Evolutionary conservation across 2,888 invertebrate species (phyloP).

Genomic region (Xylota segnis): DNA sequence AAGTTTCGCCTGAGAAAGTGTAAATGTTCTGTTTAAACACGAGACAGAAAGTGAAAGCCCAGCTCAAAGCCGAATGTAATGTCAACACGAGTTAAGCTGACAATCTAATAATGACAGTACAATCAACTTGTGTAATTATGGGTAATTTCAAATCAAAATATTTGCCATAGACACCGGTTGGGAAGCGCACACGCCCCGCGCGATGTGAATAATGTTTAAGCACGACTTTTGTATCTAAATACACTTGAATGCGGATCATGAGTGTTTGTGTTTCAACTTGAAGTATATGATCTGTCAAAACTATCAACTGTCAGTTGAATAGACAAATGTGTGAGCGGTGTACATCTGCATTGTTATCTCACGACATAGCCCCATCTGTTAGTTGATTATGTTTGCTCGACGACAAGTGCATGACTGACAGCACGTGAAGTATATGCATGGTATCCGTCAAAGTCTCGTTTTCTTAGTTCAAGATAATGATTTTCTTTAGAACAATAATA

Average conservation of each 20-base stretch:
- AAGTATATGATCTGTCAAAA: slow-evolving; percentile 7
- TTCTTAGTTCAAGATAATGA: background rate
- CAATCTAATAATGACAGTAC: slow-evolving; percentile 30
- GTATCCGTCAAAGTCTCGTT: slow-evolving; percentile 16
- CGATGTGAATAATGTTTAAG: background rate
- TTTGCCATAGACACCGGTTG: slow-evolving; percentile 1
- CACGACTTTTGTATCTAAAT: background rate
- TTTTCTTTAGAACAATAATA: slow-evolving; percentile 2
- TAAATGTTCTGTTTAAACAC: slow-evolving; percentile 5
- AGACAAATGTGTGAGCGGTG: background rate
- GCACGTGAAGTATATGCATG: slow-evolving; percentile 7
- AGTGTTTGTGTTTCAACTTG: background rate
- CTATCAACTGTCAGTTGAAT: slow-evolving; percentile 1
- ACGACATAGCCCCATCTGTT: background rate
- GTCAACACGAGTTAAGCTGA: slow-evolving; percentile 5
- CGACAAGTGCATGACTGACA: background rate
- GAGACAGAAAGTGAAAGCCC: slow-evolving; percentile 37
- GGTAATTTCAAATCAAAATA: slow-evolving; percentile 23
- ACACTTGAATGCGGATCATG: background rate
- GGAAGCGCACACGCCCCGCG: background rate
- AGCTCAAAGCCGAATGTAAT: slow-evolving; percentile 2
- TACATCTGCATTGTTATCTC: slow-evolving; percentile 9
- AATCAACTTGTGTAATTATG: slow-evolving; percentile 20
- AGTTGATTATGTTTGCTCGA: background rate
- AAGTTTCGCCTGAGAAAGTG: slow-evolving; percentile 15